Evolutionary conservation across 92 coral and sea anemone genomes (phyloP).

Genomic region (Bergia puertoricense): DNA sequence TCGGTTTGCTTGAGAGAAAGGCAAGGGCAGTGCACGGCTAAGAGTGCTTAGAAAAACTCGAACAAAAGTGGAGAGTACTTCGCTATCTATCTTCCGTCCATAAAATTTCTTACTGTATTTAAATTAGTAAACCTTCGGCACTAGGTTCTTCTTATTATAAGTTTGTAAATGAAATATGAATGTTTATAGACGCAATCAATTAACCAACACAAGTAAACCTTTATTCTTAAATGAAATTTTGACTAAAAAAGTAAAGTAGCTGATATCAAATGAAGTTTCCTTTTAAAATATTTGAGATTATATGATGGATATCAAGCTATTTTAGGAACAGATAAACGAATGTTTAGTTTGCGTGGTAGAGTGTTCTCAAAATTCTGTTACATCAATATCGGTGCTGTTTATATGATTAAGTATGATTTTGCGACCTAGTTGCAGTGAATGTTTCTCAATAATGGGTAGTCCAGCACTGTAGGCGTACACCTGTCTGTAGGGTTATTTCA

Average conservation of each 20-base stretch:
- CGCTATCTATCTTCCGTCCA: not conserved
- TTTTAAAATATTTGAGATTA: too few relatives aligned
- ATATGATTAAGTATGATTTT: not conserved
- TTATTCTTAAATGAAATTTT: not conserved
- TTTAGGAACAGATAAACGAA: not conserved
- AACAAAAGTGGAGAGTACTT: too few relatives aligned
- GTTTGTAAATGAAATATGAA: not conserved
- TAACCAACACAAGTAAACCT: constrained; percentile 27
- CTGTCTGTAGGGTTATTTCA: not conserved
- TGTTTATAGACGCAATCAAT: constrained; percentile 3
- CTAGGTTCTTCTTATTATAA: not conserved
- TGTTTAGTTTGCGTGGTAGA: not conserved
- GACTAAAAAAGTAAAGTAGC: not conserved
- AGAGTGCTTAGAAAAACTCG: too few relatives aligned
- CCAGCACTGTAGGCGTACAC: not conserved
- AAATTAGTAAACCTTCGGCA: not conserved
- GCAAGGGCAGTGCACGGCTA: not conserved
- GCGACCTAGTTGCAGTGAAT: not conserved
- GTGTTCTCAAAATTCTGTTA: not conserved
- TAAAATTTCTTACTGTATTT: not conserved
- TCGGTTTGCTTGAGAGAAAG: not conserved
- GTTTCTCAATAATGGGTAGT: too few relatives aligned
- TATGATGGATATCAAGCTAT: not conserved
- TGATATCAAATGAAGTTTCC: too few relatives aligned
- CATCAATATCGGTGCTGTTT: not conserved